Evolutionary conservation across 1,140 invertebrate species (phyloP).

Genomic region (Dendroctonus valens): DNA sequence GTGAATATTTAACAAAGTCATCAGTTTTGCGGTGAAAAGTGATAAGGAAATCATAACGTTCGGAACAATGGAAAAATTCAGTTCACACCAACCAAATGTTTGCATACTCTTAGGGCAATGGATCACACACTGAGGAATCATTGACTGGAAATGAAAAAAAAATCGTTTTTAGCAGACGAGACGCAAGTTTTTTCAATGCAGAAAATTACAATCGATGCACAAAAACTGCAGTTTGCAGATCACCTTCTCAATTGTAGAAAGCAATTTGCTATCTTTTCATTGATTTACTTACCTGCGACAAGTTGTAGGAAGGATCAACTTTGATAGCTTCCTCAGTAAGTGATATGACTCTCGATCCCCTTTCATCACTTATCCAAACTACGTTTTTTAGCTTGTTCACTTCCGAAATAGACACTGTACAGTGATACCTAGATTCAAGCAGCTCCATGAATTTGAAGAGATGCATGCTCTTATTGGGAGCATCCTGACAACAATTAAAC

Average conservation of each 20-base stretch:
- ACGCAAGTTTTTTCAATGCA: no score
- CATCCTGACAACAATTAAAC: slow-evolving; percentile 54
- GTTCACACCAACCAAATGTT: slow-evolving; percentile 64
- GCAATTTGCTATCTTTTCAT: background rate
- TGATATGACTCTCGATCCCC: slow-evolving; percentile 68
- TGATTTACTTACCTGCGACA: slow-evolving; percentile 28
- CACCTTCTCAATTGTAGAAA: background rate
- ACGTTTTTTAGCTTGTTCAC: slow-evolving; percentile 78
- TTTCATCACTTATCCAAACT: slow-evolving; percentile 69
- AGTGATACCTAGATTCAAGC: slow-evolving; percentile 78
- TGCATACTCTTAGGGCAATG: slow-evolving; percentile 57
- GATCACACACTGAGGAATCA: slow-evolving; percentile 62
- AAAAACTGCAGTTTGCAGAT: no score
- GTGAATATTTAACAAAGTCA: slow-evolving; percentile 63
- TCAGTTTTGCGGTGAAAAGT: slow-evolving; percentile 60
- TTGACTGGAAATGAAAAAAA: slow-evolving; percentile 54
- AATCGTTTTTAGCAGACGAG: slow-evolving; percentile 14
- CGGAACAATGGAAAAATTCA: slow-evolving; percentile 69
- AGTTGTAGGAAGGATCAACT: slow-evolving; percentile 57
- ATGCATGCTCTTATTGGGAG: slow-evolving; percentile 73
- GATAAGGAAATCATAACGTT: slow-evolving; percentile 68
- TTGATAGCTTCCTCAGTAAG: slow-evolving; percentile 56
- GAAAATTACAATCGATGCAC: no score
- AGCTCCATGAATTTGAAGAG: slow-evolving; percentile 84
- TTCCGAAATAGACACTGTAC: slow-evolving; percentile 75